A percentile compares a stretch with the other conserved stretches of the same genome.
Conservation (phyloP, 2,888 invertebrate species). For the Eilema depressum region DNA sequence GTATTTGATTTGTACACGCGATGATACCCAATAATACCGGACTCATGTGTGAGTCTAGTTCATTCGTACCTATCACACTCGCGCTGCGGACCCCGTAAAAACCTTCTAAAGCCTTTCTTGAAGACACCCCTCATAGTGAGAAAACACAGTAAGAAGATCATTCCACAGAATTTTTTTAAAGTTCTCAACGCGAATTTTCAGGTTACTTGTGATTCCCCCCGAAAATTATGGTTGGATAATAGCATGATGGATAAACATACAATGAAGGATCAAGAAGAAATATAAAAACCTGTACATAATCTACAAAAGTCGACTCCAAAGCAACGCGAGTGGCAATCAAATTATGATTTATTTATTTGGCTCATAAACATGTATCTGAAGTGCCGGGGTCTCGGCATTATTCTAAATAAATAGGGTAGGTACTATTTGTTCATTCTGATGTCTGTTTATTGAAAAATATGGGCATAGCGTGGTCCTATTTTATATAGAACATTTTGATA, state of each 20-base stretch:
- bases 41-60: too few relatives aligned
- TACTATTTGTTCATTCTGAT: not conserved
- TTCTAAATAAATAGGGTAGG: not conserved
- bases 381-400: not conserved
- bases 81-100: too few relatives aligned
- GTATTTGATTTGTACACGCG: too few relatives aligned
- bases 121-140: too few relatives aligned
- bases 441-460: not conserved
- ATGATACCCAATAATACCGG: too few relatives aligned
- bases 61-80: too few relatives aligned
- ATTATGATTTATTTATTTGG: constrained; percentile 37
- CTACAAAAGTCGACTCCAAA: constrained; percentile 16
- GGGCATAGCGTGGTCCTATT: not conserved
- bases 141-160: too few relatives aligned
- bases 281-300: not conserved
- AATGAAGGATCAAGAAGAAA: not conserved
- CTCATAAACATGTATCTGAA: constrained; percentile 14
- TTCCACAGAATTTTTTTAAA: not conserved
- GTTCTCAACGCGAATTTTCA: too few relatives aligned
- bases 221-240: too few relatives aligned
- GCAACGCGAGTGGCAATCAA: constrained; percentile 27
- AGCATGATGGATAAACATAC: not conserved
- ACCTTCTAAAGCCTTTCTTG: too few relatives aligned
- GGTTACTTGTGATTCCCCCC: too few relatives aligned
- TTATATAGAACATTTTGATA: not conserved